Conservation (phyloP, 2,888 invertebrate genomes). For the Gryllus longicercus region DNA sequence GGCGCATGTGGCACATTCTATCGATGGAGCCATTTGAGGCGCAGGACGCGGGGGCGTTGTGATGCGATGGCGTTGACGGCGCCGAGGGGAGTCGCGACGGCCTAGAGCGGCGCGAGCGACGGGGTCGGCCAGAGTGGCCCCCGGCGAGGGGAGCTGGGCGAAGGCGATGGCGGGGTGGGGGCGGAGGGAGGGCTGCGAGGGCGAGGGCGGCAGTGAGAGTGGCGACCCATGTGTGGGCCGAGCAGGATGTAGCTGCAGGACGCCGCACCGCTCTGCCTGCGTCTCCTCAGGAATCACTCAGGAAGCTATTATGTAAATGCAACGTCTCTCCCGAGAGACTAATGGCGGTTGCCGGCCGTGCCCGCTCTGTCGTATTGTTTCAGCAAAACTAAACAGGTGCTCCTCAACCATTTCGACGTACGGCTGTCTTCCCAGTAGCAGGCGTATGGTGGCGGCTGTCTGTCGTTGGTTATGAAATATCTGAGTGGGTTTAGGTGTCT, state of each 20-base stretch:
- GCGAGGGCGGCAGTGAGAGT: not conserved
- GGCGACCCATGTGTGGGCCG: not conserved
- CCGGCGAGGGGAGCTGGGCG: too few relatives aligned
- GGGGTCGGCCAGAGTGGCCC: too few relatives aligned
- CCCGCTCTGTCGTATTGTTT: not conserved
- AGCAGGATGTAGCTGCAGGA: not conserved
- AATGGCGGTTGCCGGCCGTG: not conserved
- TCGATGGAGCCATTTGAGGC: too few relatives aligned
- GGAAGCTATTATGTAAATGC: slow-evolving; percentile 40
- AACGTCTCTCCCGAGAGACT: not conserved
- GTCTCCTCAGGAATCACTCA: slow-evolving; percentile 38
- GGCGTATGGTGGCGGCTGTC: too few relatives aligned
- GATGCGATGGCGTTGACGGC: not conserved
- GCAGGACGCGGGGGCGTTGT: not conserved
- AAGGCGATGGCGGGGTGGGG: not conserved
- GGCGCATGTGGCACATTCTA: too few relatives aligned
- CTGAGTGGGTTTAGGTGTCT: too few relatives aligned
- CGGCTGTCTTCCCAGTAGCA: not conserved
- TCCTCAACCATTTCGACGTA: not conserved
- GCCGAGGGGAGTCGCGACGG: not conserved
- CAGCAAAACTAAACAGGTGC: slow-evolving; percentile 17
- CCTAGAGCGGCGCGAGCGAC: not conserved
- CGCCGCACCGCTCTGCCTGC: not conserved
- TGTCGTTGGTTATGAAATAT: too few relatives aligned
- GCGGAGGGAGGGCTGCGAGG: slow-evolving; percentile 2